Base-by-base conservation (phyloP, 2,888 invertebrate species). In the Phorcus lineatus region DNA sequence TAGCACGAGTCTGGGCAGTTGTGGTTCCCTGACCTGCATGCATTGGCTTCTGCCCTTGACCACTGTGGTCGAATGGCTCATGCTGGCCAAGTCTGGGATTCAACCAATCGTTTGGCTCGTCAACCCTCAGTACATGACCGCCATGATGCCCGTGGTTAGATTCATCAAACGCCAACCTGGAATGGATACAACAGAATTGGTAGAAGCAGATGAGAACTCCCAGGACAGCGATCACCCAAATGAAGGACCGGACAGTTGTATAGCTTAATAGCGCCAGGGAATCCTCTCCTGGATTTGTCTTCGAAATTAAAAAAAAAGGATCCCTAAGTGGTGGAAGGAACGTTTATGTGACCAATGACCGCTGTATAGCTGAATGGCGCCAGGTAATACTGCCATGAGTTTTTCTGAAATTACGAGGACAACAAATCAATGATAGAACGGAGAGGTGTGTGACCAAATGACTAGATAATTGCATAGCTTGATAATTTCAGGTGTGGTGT, bases 81-180 rank as follows among this genome's bases (percentile, higher is more conserved):
- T 84, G n/a, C 83, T 84, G 53, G 81, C 84, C 31, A 84, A 84
- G 57, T 81, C 82, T 13, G 84, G 84, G n/a, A 55, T 84, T 31
- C 74, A 82, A 66, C 84, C 84, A 52, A n/a, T 81, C 16, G 66
- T 80, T 54, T 75, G 82, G 53, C 77, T 84, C 19, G 54, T 82
- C 74, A 80, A 79, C 47, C 80, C 80, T 1, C 81, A 84, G 52
- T 83, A 80, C 81, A 82, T 80, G 47, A 74, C 67, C 47, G 84
- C 82, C 66, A 77, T 80, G 28, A 16, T 80, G 57, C 82, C 82
- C n/a, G 82, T 82, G 11, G 66, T 84, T 19, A 81, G 82, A 74
- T 82, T 82, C 79, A 82, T 84, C 81, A 82, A 82, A 52, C 82
- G 84, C 19, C 55, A 82, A 57, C 84, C 84, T 7, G 81, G 82